Conservation (phyloP, 2,113 vertebrate genomes). For the Anguilla rostrata region DNA sequence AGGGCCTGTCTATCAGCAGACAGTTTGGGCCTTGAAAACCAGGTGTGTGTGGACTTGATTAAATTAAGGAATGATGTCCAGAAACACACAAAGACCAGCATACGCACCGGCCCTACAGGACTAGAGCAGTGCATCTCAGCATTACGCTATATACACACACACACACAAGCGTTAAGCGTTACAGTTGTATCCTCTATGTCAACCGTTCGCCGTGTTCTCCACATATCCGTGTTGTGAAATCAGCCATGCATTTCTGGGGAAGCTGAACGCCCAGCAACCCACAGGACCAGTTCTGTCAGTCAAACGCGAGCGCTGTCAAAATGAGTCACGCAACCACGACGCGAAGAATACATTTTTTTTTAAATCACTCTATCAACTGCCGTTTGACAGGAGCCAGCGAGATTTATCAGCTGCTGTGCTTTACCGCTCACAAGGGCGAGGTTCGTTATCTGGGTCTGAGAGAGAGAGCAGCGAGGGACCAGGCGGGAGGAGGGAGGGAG, state of each 20-base stretch:
- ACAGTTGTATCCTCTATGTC: neutral
- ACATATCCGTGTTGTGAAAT: neutral
- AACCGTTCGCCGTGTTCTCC: neutral
- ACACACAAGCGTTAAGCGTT: too few species aligned
- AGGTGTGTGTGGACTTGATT: too few species aligned
- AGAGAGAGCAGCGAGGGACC: constrained; percentile 26
- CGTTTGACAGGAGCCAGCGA: too few species aligned
- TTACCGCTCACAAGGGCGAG: neutral
- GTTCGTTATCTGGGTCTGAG: neutral
- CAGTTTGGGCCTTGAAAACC: too few species aligned
- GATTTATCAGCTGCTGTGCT: too few species aligned
- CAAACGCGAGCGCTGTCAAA: neutral
- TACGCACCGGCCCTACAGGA: too few species aligned
- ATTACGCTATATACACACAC: neutral
- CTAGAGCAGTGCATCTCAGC: too few species aligned
- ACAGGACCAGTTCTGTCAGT: neutral
- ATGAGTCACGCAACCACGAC: neutral
- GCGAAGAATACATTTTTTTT: neutral
- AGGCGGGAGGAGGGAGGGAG: constrained; percentile 32
- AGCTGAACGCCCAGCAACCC: neutral
- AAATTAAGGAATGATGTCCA: too few species aligned
- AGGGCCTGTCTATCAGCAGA: too few species aligned
- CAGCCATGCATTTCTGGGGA: neutral
- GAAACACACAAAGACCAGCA: too few species aligned
- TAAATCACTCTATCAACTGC: neutral